Conservation (phyloP, 1,140 invertebrate species). For the Drosophila ambigua region DNA sequence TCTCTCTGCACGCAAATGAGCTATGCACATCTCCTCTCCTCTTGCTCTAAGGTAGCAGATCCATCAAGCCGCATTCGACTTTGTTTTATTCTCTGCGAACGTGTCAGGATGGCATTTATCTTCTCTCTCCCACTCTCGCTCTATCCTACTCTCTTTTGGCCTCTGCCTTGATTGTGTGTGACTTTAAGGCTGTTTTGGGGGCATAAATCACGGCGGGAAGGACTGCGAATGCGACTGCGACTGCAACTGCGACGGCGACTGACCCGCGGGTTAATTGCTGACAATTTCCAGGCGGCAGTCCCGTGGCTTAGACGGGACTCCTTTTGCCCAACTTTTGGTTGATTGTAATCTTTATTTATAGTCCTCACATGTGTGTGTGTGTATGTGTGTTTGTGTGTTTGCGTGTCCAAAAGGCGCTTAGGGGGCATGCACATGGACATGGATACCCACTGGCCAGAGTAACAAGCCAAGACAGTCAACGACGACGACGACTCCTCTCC, state of each 20-base stretch:
- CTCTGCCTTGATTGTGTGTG: constrained; percentile 68
- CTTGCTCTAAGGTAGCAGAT: constrained; percentile 23
- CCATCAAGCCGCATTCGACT: constrained; percentile 12
- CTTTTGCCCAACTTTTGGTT: constrained; percentile 51
- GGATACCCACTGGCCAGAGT: constrained; percentile 63
- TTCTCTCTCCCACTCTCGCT: constrained; percentile 10
- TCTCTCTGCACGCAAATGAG: constrained; percentile 44
- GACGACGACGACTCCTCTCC: constrained; percentile 30
- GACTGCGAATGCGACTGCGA: constrained; percentile 30
- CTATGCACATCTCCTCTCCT: constrained; percentile 31
- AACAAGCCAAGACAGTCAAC: constrained; percentile 65
- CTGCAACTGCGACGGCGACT: constrained; percentile 31
- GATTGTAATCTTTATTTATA: constrained; percentile 82
- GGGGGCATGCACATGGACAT: constrained; percentile 43
- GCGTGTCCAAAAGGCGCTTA: constrained; percentile 51
- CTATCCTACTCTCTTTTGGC: constrained; percentile 9
- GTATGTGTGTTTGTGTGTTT: constrained; percentile 25
- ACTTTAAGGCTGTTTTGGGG: constrained; percentile 61
- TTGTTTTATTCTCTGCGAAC: constrained; percentile 42
- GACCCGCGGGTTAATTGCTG: constrained; percentile 78
- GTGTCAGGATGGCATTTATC: constrained; percentile 47
- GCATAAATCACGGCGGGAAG: constrained; percentile 67
- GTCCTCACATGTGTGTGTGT: constrained; percentile 33
- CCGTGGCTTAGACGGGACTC: constrained; percentile 42
- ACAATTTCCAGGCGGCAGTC: constrained; percentile 62